Evolutionary conservation across 2,888 invertebrate genomes (phyloP).

Genomic region (Schrankia costaestrigalis): DNA sequence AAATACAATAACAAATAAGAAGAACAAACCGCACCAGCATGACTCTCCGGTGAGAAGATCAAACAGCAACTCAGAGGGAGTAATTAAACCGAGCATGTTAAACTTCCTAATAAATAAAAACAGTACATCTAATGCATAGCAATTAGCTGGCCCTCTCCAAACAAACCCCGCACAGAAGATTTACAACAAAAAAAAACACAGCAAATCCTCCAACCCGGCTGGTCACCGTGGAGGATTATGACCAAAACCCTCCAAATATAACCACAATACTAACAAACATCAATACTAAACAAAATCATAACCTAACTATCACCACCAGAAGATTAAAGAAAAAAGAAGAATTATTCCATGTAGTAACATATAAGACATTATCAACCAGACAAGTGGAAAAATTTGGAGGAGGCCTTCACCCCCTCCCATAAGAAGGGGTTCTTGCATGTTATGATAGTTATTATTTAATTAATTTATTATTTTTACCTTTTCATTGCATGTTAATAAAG

Average conservation of each 20-base stretch:
- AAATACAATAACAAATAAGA: constrained; percentile 18
- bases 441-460: too few relatives aligned
- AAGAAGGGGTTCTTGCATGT: too few relatives aligned
- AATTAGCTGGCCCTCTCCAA: background rate
- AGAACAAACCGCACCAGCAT: constrained; percentile 11
- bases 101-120: constrained; percentile 20
- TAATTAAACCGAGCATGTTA: constrained; percentile 20
- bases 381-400: too few relatives aligned
- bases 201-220: background rate
- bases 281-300: background rate
- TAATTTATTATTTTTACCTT: too few relatives aligned
- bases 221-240: too few relatives aligned
- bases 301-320: background rate
- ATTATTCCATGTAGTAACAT: background rate
- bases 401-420: too few relatives aligned
- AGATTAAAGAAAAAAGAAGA: constrained; percentile 1
- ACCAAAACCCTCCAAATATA: too few relatives aligned
- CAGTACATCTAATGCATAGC: constrained; percentile 1
- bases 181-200: background rate
- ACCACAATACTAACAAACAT: background rate
- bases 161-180: constrained; percentile 1
- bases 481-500: too few relatives aligned
- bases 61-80: constrained; percentile 20
- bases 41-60: constrained; percentile 4
- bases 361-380: background rate